phyloP scores from a whole-genome alignment of 2,797 vertebrate species.

The Galaxias olidus region DNA sequence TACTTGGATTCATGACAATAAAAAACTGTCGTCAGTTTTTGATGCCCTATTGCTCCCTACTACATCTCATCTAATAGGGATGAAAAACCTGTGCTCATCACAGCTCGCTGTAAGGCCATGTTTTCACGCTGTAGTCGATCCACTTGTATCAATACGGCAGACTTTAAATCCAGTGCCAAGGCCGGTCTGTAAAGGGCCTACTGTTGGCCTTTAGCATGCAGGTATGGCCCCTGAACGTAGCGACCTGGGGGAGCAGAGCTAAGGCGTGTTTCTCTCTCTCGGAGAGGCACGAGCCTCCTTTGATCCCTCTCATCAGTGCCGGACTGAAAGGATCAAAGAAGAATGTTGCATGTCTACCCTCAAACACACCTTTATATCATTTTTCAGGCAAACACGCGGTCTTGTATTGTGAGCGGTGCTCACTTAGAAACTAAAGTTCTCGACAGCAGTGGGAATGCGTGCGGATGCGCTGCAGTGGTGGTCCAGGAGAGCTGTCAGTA shows the following conservation, averaged over 20 bases:
- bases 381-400: conserved; percentile 14
- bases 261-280: conserved; percentile 22
- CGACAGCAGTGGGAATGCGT: conserved; percentile 28
- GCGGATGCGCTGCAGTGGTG: conserved; percentile 29
- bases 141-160: no score
- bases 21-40: no score
- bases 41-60: no score
- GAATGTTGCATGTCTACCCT: conserved; percentile 19
- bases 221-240: background rate
- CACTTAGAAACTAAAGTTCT: conserved; percentile 33
- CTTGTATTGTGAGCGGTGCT: conserved; percentile 29
- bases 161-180: no score
- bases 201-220: conserved; percentile 19
- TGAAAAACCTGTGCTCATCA: no score
- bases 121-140: no score
- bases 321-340: conserved; percentile 52
- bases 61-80: no score
- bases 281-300: conserved; percentile 41
- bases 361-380: conserved; percentile 2
- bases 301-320: conserved; percentile 46
- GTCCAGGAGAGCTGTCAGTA: conserved; percentile 45
- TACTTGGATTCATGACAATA: no score
- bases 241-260: conserved; percentile 5
- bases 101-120: no score
- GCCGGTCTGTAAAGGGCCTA: no score